Evolutionary conservation across 64 coral and sea anemone genomes (phyloP), one percentile per base, ranked within the genome.

Genomic region (Hydrozoanthus tunicans): DNA sequence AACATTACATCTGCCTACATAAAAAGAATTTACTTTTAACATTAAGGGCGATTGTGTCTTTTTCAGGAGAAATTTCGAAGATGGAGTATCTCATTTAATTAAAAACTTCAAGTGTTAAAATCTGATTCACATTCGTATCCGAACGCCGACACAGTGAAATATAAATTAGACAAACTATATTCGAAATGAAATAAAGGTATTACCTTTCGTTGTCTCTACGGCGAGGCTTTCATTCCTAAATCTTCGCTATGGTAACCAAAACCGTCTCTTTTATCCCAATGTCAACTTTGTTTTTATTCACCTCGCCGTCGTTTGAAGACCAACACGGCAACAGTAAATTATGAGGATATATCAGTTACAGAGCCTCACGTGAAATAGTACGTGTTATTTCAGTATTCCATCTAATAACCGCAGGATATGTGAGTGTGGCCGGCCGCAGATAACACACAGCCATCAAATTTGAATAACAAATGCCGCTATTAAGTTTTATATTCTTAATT

Each of bases 381-480:
- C 84, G 74, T 58, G 53, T 74, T 74, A 74, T 88, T 73, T 88
- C 68, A 14, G 66, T 51, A 60, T 43, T 60, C 59, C 57, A 23
- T 23, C 68, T 25, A 75, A 20, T 24, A 88, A 88, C 84, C 74
- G 84, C 55, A 88, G 84, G 68, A 88, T 88, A 88, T 88, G 32
- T 43, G 68, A 73, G 55, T 11, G n/a, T 51, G 68, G 84, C 79
- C 58, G 24, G 84, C 72, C 10, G 9, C 56, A 88, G 56, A 88
- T 88, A 88, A 75, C 69, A 74, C 64, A 86, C 17, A 25, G 20
- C 67, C 84, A 75, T 73, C n/a, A 88, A 74, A 88, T 88, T 88
- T 88, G 12, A 88, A 88, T 88, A 73, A 88, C 84, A 88, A 88
- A 73, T 24, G 68, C 26, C 84, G 64, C 74, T 73, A 51, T 88